Evolutionary conservation across 2,797 vertebrate genomes (phyloP).

Genomic region (Chiroxiphia lanceolata): DNA sequence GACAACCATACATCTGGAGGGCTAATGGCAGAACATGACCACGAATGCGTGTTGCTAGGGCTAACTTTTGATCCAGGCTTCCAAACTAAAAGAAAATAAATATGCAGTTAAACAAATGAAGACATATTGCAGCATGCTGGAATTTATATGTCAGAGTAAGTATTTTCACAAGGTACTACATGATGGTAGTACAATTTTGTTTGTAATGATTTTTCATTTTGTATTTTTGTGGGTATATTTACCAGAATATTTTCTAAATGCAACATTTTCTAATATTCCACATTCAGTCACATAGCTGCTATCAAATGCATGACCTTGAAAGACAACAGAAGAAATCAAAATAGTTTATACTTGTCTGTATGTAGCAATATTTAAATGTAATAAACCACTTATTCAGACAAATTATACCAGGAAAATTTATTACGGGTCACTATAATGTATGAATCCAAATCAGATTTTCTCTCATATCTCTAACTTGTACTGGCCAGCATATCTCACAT

Average conservation of each 20-base stretch:
- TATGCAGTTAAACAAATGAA: neutral
- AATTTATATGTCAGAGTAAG: neutral
- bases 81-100: constrained; percentile 84
- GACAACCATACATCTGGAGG: constrained; percentile 96
- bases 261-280: neutral
- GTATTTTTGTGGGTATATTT: neutral
- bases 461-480: neutral
- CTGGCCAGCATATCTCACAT: neutral
- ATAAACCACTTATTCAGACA: neutral
- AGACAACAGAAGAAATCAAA: neutral
- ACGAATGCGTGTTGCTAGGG: constrained; percentile 92
- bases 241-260: neutral
- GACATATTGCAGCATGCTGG: neutral
- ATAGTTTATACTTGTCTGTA: neutral
- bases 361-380: neutral
- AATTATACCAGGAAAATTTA: neutral
- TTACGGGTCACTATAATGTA: neutral
- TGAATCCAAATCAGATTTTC: neutral
- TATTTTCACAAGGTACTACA: neutral
- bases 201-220: neutral
- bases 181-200: neutral
- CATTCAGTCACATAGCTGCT: neutral
- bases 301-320: neutral
- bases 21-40: constrained; percentile 94
- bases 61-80: constrained; percentile 94